Percentiles rank a stretch among this genome's conserved stretches.
Conservation (phyloP, 2,888 invertebrate species). For the Drosophila yooni region DNA sequence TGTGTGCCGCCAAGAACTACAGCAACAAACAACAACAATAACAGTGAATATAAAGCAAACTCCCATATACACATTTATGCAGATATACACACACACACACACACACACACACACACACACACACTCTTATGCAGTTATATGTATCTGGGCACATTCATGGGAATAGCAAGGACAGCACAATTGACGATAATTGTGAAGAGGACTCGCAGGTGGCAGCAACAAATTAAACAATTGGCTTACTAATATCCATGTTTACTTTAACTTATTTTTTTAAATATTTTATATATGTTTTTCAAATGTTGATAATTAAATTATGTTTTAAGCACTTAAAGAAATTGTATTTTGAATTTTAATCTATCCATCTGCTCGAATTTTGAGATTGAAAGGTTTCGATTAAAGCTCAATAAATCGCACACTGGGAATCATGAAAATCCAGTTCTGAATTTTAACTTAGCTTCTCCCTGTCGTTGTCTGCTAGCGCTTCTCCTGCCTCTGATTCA, state of each 20-base stretch:
- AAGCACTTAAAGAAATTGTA: not conserved
- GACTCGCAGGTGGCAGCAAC: constrained; percentile 3
- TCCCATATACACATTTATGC: not conserved
- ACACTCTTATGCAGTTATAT: not conserved
- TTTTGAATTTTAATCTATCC: not conserved
- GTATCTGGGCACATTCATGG: not conserved
- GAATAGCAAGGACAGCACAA: constrained; percentile 10
- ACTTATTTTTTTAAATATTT: not conserved
- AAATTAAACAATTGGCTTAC: no score
- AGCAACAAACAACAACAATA: constrained; percentile 16
- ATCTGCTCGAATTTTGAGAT: not conserved
- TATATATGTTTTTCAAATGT: not conserved
- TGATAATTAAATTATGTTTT: not conserved
- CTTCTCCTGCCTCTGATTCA: constrained; percentile 1
- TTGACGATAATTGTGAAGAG: constrained; percentile 14
- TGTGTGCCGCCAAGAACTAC: constrained; percentile 30
- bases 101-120: not conserved
- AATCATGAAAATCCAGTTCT: not conserved
- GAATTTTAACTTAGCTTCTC: constrained; percentile 8
- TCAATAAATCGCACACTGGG: not conserved
- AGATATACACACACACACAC: not conserved
- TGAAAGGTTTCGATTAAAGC: not conserved
- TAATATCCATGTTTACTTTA: no score
- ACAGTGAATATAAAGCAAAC: constrained; percentile 4
- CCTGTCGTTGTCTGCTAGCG: constrained; percentile 3